These are phyloP conservation scores for Struthidea cinerea DNA, from an alignment of 2,113 vertebrate species.

Conservation along the genomic window DNA sequence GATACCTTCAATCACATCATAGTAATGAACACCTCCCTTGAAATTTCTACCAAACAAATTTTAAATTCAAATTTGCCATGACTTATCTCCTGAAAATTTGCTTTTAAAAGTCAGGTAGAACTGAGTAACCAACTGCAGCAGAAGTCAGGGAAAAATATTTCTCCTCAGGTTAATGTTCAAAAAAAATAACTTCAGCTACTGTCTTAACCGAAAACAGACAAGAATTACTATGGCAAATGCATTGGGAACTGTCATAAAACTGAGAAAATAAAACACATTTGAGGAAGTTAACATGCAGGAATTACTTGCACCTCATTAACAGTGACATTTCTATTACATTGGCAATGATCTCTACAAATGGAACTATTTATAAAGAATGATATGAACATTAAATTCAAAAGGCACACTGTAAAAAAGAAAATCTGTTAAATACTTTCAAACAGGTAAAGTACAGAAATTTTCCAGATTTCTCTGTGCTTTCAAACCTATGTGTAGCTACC, in stretches of 20 bases:
- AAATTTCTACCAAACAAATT: not conserved
- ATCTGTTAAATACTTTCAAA: not conserved
- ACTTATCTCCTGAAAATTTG: not conserved
- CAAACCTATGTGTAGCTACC: not conserved
- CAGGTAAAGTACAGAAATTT: not conserved
- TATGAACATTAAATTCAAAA: not conserved
- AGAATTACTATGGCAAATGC: not conserved
- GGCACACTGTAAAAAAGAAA: not conserved
- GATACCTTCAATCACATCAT: conserved; percentile 50
- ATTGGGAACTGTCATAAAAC: not conserved
- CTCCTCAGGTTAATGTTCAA: not conserved
- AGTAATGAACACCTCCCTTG: not conserved
- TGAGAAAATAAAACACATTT: not conserved
- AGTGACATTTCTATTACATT: not conserved
- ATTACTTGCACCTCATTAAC: not conserved
- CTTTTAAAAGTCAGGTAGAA: not conserved
- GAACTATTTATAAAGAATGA: not conserved
- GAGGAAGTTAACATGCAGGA: not conserved
- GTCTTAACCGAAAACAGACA: not conserved
- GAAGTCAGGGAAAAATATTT: not conserved
- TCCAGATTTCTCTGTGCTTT: not conserved
- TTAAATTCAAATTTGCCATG: not conserved
- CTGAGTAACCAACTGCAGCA: not conserved
- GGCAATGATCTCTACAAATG: not conserved
- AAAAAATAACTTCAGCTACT: not conserved